phyloP scores from a whole-genome alignment of 2,113 vertebrate species.

The Aepyceros melampus region DNA sequence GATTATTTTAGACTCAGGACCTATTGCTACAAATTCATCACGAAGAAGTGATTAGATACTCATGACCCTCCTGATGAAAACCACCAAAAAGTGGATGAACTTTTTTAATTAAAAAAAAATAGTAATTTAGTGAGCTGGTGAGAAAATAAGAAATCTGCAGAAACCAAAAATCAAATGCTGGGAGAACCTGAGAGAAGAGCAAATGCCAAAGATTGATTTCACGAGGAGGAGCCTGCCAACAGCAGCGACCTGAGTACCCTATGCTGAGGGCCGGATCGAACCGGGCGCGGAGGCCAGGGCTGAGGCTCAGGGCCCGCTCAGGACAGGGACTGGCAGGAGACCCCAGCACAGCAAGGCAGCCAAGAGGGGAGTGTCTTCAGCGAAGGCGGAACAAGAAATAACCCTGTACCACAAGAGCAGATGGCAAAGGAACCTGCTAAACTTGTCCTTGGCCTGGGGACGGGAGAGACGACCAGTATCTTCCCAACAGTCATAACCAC shows the following conservation, averaged over 20 bases:
- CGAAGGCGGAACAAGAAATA: not conserved
- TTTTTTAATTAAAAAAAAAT: not conserved
- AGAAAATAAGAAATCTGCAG: not conserved
- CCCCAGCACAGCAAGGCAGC: not conserved
- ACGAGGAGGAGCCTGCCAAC: not conserved
- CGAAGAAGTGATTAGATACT: not conserved
- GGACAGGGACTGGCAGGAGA: not conserved
- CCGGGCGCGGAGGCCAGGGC: not conserved
- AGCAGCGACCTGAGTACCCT: not conserved
- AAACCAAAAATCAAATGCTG: not conserved
- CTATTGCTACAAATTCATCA: not conserved
- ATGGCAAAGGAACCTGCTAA: not conserved
- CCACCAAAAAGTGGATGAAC: not conserved
- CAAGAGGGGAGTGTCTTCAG: not conserved
- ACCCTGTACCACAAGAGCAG: not conserved
- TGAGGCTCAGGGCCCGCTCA: not conserved
- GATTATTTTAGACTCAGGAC: not conserved
- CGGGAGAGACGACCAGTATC: not conserved
- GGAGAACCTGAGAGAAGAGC: not conserved
- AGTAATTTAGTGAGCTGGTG: not conserved
- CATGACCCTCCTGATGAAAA: not conserved
- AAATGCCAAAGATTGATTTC: not conserved
- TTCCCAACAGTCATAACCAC: not conserved
- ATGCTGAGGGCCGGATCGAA: not conserved
- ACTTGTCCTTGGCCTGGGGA: no score